Conservation (phyloP, 2,888 invertebrate genomes). For the Lasius platythorax region DNA sequence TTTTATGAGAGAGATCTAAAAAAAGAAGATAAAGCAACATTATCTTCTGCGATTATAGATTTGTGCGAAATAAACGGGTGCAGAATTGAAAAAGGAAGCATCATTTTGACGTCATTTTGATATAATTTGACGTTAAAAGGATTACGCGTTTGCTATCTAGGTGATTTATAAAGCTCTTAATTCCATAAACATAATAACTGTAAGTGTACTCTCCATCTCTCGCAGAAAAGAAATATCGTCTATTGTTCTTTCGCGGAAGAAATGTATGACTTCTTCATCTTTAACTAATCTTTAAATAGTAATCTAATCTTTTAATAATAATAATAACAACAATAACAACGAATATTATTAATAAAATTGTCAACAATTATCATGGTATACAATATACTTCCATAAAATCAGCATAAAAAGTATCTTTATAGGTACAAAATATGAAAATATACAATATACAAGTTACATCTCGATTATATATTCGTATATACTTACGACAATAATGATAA, state of each 20-base stretch:
- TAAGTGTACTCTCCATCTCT: constrained; percentile 50
- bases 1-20: neutral
- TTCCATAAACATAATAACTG: constrained; percentile 61
- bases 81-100: constrained; percentile 4
- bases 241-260: neutral
- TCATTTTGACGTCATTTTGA: too few relatives aligned
- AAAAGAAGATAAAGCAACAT: neutral
- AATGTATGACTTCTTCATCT: neutral
- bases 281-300: neutral
- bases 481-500: constrained; percentile 24
- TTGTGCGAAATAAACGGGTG: neutral
- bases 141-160: too few relatives aligned
- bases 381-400: constrained; percentile 65
- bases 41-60: neutral
- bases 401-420: constrained; percentile 75
- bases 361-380: constrained; percentile 67
- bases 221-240: constrained; percentile 47
- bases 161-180: constrained; percentile 62
- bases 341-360: constrained; percentile 38
- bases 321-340: constrained; percentile 58
- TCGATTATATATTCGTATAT: constrained; percentile 54
- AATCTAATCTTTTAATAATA: constrained; percentile 21
- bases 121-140: too few relatives aligned
- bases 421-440: constrained; percentile 75
- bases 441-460: constrained; percentile 74